Percentiles rank a stretch among this genome's conserved stretches.
These are phyloP conservation scores for Andricus quercusramuli DNA, from an alignment of 2,888 invertebrate genomes.

Conservation along the genomic window DNA sequence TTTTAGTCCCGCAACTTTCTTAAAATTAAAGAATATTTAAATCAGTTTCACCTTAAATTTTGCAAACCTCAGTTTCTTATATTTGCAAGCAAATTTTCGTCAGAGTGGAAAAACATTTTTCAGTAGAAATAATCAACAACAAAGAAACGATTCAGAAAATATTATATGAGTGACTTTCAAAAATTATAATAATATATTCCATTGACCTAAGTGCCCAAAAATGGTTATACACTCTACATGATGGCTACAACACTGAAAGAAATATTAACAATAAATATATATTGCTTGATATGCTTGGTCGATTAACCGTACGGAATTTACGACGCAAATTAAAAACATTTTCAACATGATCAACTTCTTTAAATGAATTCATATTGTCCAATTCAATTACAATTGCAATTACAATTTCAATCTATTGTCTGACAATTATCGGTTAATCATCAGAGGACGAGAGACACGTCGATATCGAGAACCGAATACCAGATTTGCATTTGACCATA, in stretches of 20 bases:
- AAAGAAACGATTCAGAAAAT: too few relatives aligned
- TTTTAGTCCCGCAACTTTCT: too few relatives aligned
- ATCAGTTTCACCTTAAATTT: too few relatives aligned
- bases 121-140: too few relatives aligned
- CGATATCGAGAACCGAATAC: background rate
- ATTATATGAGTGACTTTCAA: too few relatives aligned
- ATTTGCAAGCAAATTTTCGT: too few relatives aligned
- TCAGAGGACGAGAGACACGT: background rate
- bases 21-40: too few relatives aligned
- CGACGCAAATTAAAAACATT: background rate
- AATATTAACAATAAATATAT: conserved; percentile 8
- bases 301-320: background rate
- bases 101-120: too few relatives aligned
- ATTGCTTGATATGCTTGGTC: conserved; percentile 12
- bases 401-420: background rate
- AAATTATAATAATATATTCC: background rate
- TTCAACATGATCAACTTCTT: background rate
- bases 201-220: background rate
- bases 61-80: too few relatives aligned
- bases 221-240: background rate
- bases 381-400: background rate
- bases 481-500: conserved; percentile 16
- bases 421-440: conserved; percentile 1
- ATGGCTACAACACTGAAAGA: background rate
- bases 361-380: background rate